A percentile compares a stretch with the other conserved stretches of the same genome.
phyloP scores from a whole-genome alignment of 2,113 vertebrate species.

The Xiphorhynchus elegans region DNA sequence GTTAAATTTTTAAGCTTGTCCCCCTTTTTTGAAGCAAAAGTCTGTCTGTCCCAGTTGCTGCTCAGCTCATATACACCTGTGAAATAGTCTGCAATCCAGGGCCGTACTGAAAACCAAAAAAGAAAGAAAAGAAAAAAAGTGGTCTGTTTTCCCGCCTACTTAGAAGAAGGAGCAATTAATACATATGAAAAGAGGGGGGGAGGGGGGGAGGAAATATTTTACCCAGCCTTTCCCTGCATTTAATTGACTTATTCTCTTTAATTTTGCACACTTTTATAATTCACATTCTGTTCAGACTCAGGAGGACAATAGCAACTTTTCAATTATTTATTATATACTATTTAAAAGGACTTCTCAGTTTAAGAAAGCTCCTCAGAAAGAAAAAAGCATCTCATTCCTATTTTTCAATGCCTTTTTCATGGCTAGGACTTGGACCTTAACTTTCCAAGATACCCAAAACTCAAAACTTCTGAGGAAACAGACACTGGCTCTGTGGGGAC shows the following conservation, averaged over 20 bases:
- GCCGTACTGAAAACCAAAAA: too few species aligned
- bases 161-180: background rate
- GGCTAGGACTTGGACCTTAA: background rate
- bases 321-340: background rate
- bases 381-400: background rate
- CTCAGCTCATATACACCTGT: background rate
- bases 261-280: background rate
- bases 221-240: background rate
- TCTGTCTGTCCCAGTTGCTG: background rate
- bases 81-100: background rate
- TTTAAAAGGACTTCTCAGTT: background rate
- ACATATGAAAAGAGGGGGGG: background rate
- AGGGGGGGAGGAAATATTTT: background rate
- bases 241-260: background rate
- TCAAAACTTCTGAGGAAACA: background rate
- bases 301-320: background rate
- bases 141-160: fast-evolving
- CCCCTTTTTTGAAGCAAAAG: background rate
- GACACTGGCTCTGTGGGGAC: background rate
- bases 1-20: background rate
- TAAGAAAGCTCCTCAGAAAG: background rate
- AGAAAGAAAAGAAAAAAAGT: too few species aligned
- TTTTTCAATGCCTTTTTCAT: background rate
- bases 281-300: background rate
- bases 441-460: background rate